Evolutionary conservation across 2,113 vertebrate genomes (phyloP).

Genomic region (Trinectes maculatus): DNA sequence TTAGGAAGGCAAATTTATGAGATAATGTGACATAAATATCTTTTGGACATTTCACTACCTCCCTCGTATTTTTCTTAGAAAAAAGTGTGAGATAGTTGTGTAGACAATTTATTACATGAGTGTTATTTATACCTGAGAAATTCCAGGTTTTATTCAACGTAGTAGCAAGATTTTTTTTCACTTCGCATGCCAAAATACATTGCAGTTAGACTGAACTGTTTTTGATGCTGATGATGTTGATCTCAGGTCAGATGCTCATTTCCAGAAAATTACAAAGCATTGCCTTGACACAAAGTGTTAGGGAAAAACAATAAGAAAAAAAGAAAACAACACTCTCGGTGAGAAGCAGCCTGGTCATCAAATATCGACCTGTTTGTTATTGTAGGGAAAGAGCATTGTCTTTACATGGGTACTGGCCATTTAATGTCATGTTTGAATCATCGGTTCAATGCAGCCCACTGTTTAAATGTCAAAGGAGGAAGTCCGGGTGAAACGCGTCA

Average conservation of each 20-base stretch:
- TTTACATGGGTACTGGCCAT: no score
- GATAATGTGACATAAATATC: no score
- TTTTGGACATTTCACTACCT: no score
- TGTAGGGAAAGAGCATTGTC: no score
- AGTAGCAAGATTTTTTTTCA: no score
- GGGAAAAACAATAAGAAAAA: not conserved
- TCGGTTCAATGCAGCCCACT: not conserved
- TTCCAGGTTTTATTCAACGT: no score
- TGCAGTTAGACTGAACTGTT: not conserved
- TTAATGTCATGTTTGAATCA: not conserved
- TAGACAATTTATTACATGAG: no score
- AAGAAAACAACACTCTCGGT: not conserved
- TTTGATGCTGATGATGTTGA: not conserved
- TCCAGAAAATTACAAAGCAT: slow-evolving; percentile 1
- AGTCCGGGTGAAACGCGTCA: not conserved
- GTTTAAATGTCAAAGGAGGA: not conserved
- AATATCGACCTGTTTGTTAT: not conserved
- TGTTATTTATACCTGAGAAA: no score
- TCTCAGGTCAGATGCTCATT: not conserved
- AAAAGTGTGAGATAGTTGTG: no score
- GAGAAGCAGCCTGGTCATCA: not conserved
- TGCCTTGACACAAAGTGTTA: no score
- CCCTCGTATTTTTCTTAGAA: no score
- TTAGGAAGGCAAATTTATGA: no score
- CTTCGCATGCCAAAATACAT: not conserved